These are phyloP conservation scores for Pelosia muscerda DNA, from an alignment of 2,888 invertebrate genomes.

Conservation along the genomic window DNA sequence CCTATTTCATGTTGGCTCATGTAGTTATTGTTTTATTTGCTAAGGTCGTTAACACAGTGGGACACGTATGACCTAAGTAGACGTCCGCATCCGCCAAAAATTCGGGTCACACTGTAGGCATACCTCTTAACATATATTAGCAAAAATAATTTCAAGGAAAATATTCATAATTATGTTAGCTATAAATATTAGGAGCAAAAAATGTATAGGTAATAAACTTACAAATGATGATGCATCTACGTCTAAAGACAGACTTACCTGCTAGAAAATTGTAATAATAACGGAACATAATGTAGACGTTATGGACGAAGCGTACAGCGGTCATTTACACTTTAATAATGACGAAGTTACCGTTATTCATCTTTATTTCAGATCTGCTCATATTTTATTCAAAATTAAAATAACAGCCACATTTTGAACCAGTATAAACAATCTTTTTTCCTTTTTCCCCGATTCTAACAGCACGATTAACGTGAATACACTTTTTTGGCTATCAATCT, in stretches of 20 bases:
- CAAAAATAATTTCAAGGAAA: not conserved
- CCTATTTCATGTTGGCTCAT: too few relatives aligned
- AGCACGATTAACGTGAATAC: not conserved
- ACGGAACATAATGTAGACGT: slow-evolving; percentile 12
- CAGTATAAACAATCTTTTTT: not conserved
- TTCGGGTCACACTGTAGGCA: too few relatives aligned
- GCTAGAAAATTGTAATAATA: slow-evolving; percentile 4
- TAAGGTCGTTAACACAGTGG: too few relatives aligned
- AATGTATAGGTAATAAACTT: not conserved
- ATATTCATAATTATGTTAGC: not conserved
- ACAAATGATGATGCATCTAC: not conserved
- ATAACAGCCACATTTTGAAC: not conserved
- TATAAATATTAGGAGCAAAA: not conserved
- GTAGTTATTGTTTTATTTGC: too few relatives aligned
- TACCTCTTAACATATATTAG: too few relatives aligned
- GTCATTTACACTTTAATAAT: slow-evolving; percentile 18
- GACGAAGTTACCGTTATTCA: slow-evolving; percentile 20
- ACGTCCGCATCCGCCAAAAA: too few relatives aligned
- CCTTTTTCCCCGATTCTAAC: not conserved
- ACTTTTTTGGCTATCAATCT: not conserved
- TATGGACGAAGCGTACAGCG: not conserved
- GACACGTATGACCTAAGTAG: too few relatives aligned
- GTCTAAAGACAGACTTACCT: not conserved
- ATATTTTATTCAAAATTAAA: slow-evolving; percentile 4
- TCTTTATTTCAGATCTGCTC: slow-evolving; percentile 3